phyloP scores from a whole-genome alignment of 2,113 vertebrate genomes.

The Sinocyclocheilus grahami region DNA sequence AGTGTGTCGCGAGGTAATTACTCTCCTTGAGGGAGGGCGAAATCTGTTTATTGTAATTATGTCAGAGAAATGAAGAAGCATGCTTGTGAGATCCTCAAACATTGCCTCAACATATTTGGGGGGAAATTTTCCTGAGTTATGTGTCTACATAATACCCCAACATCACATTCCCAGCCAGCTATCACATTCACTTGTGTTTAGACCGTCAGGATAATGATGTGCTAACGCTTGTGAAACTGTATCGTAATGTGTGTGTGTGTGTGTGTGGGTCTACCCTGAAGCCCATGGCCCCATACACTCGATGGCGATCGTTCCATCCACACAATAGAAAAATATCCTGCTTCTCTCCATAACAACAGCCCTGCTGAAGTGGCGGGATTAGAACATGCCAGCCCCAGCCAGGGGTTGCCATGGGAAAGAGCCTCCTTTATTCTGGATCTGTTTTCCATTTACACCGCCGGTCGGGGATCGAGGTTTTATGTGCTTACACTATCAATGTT shows the following conservation, averaged over 20 bases:
- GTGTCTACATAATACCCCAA: background rate
- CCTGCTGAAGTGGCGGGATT: conserved; percentile 68
- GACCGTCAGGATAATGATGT: conserved; percentile 9
- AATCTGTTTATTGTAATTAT: conserved; percentile 44
- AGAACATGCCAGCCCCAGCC: conserved; percentile 44
- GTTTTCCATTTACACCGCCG: conserved; percentile 53
- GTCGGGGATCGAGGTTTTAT: conserved; percentile 53
- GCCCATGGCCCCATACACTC: conserved; percentile 5
- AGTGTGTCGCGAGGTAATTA: conserved; percentile 36
- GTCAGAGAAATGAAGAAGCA: conserved; percentile 34
- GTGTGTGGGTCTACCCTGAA: conserved; percentile 2
- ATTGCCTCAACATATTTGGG: conserved; percentile 26
- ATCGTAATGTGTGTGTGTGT: background rate
- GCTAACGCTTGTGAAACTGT: background rate
- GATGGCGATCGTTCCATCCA: conserved; percentile 17
- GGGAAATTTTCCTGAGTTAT: conserved; percentile 3
- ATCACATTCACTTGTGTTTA: conserved; percentile 15
- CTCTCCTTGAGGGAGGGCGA: conserved; percentile 2
- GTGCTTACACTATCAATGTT: conserved; percentile 54
- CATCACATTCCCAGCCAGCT: conserved; percentile 29
- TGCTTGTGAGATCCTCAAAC: conserved; percentile 22
- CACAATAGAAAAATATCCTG: conserved; percentile 39
- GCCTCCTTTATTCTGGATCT: conserved; percentile 45
- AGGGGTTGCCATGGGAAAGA: conserved; percentile 61
- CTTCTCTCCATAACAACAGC: conserved; percentile 57